phyloP scores from a whole-genome alignment of 1,140 invertebrate species.

The Drosophila elegans region DNA sequence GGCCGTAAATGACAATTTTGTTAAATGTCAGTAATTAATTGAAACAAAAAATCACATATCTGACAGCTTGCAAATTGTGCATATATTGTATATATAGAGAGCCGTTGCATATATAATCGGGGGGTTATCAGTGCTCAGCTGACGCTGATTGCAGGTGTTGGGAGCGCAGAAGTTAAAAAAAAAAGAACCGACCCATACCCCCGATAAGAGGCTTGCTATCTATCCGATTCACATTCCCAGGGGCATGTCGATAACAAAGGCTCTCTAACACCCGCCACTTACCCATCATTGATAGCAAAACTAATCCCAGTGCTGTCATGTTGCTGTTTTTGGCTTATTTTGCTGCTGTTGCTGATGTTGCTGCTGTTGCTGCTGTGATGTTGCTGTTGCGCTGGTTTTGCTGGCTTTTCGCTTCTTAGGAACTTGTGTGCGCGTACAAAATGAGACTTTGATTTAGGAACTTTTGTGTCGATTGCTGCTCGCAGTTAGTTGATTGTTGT shows the following conservation, averaged over 20 bases:
- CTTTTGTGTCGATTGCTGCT: slow-evolving; percentile 46
- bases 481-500: slow-evolving; percentile 18
- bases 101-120: slow-evolving; percentile 5
- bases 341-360: slow-evolving; percentile 15
- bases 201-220: slow-evolving; percentile 13
- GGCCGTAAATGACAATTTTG: slow-evolving; percentile 64
- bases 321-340: slow-evolving; percentile 31
- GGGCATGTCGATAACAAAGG: slow-evolving; percentile 40
- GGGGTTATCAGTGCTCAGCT: slow-evolving; percentile 28
- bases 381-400: slow-evolving; percentile 2
- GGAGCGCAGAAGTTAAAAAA: slow-evolving; percentile 41
- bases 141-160: slow-evolving; percentile 40
- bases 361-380: slow-evolving; percentile 12
- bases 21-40: slow-evolving; percentile 76
- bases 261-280: slow-evolving; percentile 51
- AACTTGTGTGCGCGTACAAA: slow-evolving; percentile 85
- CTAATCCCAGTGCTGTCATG: slow-evolving; percentile 81
- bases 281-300: slow-evolving; percentile 84
- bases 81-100: slow-evolving; percentile 29
- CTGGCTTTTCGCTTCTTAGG: slow-evolving; percentile 38
- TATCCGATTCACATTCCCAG: neutral
- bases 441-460: slow-evolving; percentile 58
- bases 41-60: slow-evolving; percentile 58
- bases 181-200: neutral
- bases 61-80: slow-evolving; percentile 20